Evolutionary conservation across 1,140 invertebrate genomes (phyloP), one percentile per base, ranked within the genome.

Genomic region (Micrasema longulum): DNA sequence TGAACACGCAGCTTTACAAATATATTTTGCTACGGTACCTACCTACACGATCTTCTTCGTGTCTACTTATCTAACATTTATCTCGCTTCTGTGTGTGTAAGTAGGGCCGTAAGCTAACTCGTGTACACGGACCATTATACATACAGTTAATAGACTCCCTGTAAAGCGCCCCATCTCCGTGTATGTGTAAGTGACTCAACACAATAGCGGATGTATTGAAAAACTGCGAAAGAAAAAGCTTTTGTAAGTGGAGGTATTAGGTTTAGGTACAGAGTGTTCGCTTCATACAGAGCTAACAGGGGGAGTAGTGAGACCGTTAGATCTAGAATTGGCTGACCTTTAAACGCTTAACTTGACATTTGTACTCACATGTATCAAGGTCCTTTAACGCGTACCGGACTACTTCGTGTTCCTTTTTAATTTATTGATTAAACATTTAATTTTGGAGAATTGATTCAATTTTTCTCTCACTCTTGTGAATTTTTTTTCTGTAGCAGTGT

Each of bases 161-260:
- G 53, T 57, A 57, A 57, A 23, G n/a, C 23, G 53, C 1, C 12
- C 53, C 10, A n/a, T 22, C 22, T 2, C 18, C 7, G 48, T 52
- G 53, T 35, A 7, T n/a, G 53, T 57, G 53, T 57, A 31, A 10
- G 53, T 57, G 26, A 18, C 35, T 38, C 53, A 38, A 38, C 53
- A 38, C 53, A 57, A 57, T 57, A 31, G 53, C 20, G 43, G 41
- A 35, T 36, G 63, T 66, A 50, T 66, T 66, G 63, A 66, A 66
- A 65, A 50, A 66, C 63, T 47, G 22, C 50, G 26, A 36, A 66
- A 66, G 63, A 50, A 66, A 66, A 66, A 26, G 45, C 63, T 66
- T 66, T 66, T 66, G 60, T 23, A 63, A 48, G 45, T 36, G n/a
- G 26, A 50, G 23, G 63, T 23, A 38, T 12, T 2, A n/a, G n/a